Evolutionary conservation across 2,113 vertebrate genomes (phyloP).

Genomic region (Perognathus longimembris): DNA sequence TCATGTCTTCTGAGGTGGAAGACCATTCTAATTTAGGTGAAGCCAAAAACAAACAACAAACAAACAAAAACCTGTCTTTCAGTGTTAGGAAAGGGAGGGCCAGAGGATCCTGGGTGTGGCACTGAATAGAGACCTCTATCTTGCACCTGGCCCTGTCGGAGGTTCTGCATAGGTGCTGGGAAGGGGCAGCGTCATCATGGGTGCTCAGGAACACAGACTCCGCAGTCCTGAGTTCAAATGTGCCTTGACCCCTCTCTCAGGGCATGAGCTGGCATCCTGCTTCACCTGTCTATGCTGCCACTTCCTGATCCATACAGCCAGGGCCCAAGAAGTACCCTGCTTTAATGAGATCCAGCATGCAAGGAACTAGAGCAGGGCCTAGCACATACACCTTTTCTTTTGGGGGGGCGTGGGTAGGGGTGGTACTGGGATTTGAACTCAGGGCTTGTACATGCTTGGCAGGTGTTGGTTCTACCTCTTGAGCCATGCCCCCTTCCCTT

Average conservation of each 20-base stretch:
- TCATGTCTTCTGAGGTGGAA: slow-evolving; percentile 6
- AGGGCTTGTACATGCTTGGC: too few relatives aligned
- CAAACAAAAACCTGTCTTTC: not conserved
- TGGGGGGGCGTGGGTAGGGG: too few relatives aligned
- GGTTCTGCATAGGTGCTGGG: too few relatives aligned
- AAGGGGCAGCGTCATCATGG: not conserved
- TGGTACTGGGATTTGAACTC: too few relatives aligned
- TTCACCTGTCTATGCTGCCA: not conserved
- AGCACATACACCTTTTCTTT: not conserved
- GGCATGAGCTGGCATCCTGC: not conserved
- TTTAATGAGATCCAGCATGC: not conserved
- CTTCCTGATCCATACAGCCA: not conserved
- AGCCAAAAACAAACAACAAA: not conserved
- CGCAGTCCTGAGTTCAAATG: not conserved
- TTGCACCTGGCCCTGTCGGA: not conserved
- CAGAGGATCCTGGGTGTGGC: not conserved
- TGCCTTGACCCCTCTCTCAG: not conserved
- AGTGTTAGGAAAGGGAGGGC: not conserved
- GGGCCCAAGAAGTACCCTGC: not conserved
- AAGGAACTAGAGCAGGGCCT: not conserved
- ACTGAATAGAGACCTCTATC: not conserved
- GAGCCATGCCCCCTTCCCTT: too few relatives aligned
- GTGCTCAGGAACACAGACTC: not conserved
- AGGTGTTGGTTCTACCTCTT: too few relatives aligned
- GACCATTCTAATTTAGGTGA: not conserved